These are phyloP conservation scores for Oncopeltus fasciatus DNA, from an alignment of 1,140 invertebrate species.

Conservation along the genomic window DNA sequence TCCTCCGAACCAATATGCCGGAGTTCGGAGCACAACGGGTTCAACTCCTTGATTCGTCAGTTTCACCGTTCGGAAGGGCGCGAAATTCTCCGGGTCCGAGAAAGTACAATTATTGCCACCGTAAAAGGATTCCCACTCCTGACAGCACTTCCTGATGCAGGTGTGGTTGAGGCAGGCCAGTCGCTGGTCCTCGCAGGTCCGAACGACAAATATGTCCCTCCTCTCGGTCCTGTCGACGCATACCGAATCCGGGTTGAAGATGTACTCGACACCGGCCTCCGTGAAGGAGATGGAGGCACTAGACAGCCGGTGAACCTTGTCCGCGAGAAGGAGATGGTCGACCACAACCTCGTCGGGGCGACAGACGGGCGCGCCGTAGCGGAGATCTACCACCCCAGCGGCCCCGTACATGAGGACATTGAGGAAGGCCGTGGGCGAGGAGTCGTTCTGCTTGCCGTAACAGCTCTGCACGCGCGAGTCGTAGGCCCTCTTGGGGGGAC, in stretches of 20 bases:
- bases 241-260: constrained; percentile 18
- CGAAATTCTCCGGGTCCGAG: no score
- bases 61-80: no score
- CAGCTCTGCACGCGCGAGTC: constrained; percentile 13
- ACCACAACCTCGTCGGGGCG: constrained; percentile 7
- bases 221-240: constrained; percentile 19
- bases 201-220: constrained; percentile 12
- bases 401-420: constrained; percentile 7
- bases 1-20: not conserved
- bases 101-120: no score
- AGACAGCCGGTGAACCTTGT: constrained; percentile 11
- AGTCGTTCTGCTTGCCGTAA: not conserved
- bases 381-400: constrained; percentile 14
- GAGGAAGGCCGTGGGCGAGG: constrained; percentile 7
- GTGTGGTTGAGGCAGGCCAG: constrained; percentile 10
- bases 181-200: constrained; percentile 12
- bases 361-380: constrained; percentile 15
- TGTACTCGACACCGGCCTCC: not conserved
- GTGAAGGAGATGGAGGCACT: constrained; percentile 13
- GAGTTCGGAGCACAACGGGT: not conserved
- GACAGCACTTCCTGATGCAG: constrained; percentile 20
- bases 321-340: constrained; percentile 14
- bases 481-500: constrained; percentile 14
- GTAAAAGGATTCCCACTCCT: no score
- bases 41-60: not conserved